phyloP scores from a whole-genome alignment of 2,888 invertebrate genomes.

The Metalampra italica region DNA sequence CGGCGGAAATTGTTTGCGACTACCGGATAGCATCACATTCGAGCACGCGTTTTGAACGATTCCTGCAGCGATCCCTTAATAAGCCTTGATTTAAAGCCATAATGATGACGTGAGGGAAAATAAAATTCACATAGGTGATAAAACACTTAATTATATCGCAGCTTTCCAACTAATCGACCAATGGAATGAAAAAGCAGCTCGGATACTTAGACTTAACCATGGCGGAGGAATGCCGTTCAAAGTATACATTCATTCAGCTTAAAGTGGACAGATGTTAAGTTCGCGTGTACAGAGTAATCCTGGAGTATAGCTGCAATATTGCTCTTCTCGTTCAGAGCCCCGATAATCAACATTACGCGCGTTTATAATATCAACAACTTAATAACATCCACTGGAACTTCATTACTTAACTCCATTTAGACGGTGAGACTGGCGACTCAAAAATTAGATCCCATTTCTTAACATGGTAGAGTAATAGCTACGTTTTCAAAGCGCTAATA shows the following conservation, averaged over 20 bases:
- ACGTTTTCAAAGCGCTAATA: constrained; percentile 44
- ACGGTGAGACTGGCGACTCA: neutral
- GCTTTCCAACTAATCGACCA: constrained; percentile 24
- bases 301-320: constrained; percentile 31
- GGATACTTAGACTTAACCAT: constrained; percentile 27
- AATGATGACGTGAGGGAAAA: constrained; percentile 11
- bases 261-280: constrained; percentile 48
- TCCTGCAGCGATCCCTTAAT: constrained; percentile 7
- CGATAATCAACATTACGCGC: constrained; percentile 28
- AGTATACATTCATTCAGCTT: constrained; percentile 39
- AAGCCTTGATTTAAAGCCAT: constrained; percentile 7
- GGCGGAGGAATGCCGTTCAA: constrained; percentile 33
- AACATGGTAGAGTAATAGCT: constrained; percentile 1
- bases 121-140: constrained; percentile 19
- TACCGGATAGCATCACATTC: constrained; percentile 22
- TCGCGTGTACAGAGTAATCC: constrained; percentile 44
- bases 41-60: constrained; percentile 7
- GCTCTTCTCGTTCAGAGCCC: constrained; percentile 28
- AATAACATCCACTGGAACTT: constrained; percentile 4
- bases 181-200: constrained; percentile 31
- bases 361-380: constrained; percentile 9
- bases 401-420: constrained; percentile 5
- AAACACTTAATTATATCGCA: constrained; percentile 26
- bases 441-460: constrained; percentile 9
- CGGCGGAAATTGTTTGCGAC: constrained; percentile 30